Percentiles rank a stretch among this genome's conserved stretches.
Evolutionary conservation across 1,140 invertebrate species (phyloP).

Genomic region (Mycetomoellerius zeteki): DNA sequence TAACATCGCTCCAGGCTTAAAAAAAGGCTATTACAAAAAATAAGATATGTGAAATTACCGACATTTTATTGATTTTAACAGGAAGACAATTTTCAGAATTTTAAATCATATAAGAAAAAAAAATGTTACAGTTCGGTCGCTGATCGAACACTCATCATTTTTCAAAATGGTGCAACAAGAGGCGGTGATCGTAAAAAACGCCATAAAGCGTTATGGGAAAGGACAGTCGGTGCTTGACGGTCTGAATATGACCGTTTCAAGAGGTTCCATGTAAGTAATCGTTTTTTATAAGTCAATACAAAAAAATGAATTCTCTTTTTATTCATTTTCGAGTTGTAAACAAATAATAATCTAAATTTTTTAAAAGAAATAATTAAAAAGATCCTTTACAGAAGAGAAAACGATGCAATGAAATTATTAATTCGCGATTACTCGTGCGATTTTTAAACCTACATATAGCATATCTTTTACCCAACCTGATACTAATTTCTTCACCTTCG

Average conservation of each 20-base stretch:
- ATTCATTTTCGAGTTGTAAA: background rate
- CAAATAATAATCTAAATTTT: background rate
- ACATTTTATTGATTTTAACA: too few relatives aligned
- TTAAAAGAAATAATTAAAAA: background rate
- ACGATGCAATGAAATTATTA: background rate
- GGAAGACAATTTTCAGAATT: too few relatives aligned
- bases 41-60: too few relatives aligned
- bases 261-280: slow-evolving; percentile 89
- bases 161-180: slow-evolving; percentile 58
- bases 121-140: slow-evolving; percentile 1
- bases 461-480: background rate
- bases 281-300: background rate
- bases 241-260: slow-evolving; percentile 89
- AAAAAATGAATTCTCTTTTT: background rate
- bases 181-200: slow-evolving; percentile 87
- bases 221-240: slow-evolving; percentile 87
- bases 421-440: background rate
- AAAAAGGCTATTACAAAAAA: too few relatives aligned
- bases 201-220: slow-evolving; percentile 88
- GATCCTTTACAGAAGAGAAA: background rate
- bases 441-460: background rate
- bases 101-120: background rate
- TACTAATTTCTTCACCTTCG: slow-evolving; percentile 26
- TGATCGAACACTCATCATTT: slow-evolving; percentile 17
- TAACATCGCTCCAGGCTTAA: too few relatives aligned